These are phyloP conservation scores for Psilopsiagon aymara DNA, from an alignment of 2,113 vertebrate genomes.

Conservation along the genomic window DNA sequence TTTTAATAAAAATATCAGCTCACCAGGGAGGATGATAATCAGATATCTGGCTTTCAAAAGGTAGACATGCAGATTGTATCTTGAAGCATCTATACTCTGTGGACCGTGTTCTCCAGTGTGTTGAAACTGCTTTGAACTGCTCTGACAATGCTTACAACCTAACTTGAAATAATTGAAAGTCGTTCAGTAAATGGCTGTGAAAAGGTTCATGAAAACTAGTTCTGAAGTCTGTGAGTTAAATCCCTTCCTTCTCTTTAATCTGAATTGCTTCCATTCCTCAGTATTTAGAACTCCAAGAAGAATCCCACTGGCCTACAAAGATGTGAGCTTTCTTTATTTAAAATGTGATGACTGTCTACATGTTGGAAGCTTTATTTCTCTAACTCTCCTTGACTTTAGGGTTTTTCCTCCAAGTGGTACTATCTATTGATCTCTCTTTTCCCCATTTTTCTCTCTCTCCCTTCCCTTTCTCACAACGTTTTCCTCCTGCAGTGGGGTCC, in stretches of 20 bases:
- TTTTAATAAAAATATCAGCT: neutral
- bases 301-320: neutral
- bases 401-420: neutral
- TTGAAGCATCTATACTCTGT: neutral
- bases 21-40: neutral
- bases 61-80: neutral
- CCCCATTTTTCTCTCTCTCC: neutral
- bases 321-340: neutral
- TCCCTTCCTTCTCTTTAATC: neutral
- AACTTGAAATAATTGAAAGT: neutral
- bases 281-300: neutral
- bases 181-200: neutral
- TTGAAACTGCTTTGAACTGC: neutral
- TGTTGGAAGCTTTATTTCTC: neutral
- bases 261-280: neutral
- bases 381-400: neutral
- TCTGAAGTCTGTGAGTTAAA: neutral
- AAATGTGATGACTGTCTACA: neutral
- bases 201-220: neutral
- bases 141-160: neutral
- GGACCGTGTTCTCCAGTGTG: neutral
- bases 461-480: neutral
- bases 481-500: conserved; percentile 52
- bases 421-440: neutral
- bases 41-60: neutral